Percentiles rank a stretch among this genome's conserved stretches.
These are phyloP conservation scores for Tipula confusa DNA, from an alignment of 2,888 invertebrate genomes.

Conservation along the genomic window DNA sequence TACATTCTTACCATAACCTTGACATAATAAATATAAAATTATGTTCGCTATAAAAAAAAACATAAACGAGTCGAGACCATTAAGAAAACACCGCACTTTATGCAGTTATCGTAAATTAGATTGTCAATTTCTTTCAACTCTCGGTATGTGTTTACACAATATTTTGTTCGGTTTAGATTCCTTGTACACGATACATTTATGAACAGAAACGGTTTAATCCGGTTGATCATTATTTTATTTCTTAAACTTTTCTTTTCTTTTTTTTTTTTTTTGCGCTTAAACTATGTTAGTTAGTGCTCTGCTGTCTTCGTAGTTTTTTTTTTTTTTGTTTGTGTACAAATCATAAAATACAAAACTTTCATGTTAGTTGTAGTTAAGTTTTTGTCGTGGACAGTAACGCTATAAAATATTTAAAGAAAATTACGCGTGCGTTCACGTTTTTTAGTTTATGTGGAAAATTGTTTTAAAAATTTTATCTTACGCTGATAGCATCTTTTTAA, in stretches of 20 bases:
- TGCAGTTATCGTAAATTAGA: neutral
- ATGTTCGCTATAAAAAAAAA: neutral
- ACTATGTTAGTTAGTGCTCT: conserved; percentile 7
- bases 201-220: conserved; percentile 9
- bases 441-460: neutral
- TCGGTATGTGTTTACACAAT: neutral
- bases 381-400: neutral
- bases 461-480: neutral
- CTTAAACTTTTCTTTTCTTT: conserved; percentile 20
- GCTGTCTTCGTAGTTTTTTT: conserved; percentile 3
- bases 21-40: neutral
- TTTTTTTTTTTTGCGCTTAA: neutral
- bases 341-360: neutral
- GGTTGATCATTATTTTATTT: neutral
- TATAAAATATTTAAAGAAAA: neutral
- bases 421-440: neutral
- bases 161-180: neutral
- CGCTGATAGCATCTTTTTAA: neutral
- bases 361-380: neutral
- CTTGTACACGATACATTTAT: neutral
- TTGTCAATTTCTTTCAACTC: neutral
- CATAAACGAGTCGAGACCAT: neutral
- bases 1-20: neutral
- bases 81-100: neutral
- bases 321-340: neutral